phyloP scores from a whole-genome alignment of 1,140 invertebrate genomes.

The Bombus waltoni region DNA sequence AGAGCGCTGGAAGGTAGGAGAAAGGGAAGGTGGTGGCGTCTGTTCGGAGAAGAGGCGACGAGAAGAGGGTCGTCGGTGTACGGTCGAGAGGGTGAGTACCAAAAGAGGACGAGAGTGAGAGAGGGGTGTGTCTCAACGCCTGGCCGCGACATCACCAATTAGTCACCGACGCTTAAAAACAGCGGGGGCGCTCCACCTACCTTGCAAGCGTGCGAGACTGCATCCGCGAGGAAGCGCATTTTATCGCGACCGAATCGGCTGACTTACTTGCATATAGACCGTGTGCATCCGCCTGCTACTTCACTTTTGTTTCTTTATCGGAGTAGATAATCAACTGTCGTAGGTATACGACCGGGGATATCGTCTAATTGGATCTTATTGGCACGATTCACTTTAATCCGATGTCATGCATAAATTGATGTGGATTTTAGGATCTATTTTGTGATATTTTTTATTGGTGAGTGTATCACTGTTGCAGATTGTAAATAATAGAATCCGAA shows the following conservation, averaged over 20 bases:
- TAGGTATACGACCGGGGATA: constrained; percentile 11
- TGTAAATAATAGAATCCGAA: no score
- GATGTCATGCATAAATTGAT: not conserved
- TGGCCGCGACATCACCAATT: constrained; percentile 83
- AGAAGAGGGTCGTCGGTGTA: constrained; percentile 54
- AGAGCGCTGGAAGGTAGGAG: constrained; percentile 32
- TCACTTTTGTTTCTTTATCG: constrained; percentile 15
- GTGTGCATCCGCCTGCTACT: constrained; percentile 25
- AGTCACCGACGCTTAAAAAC: constrained; percentile 82
- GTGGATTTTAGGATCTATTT: not conserved
- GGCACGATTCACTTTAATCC: not conserved
- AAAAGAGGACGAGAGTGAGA: constrained; percentile 61
- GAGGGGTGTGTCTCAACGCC: constrained; percentile 79
- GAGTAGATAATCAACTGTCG: constrained; percentile 9
- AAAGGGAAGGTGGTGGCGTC: constrained; percentile 54
- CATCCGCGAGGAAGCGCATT: constrained; percentile 70
- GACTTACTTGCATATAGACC: constrained; percentile 72
- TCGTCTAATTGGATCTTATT: constrained; percentile 48
- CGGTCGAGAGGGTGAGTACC: constrained; percentile 53
- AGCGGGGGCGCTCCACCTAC: constrained; percentile 74
- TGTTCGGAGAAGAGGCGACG: constrained; percentile 53
- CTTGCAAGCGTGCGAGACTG: constrained; percentile 64
- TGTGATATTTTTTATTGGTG: not conserved
- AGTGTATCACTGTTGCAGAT: no score
- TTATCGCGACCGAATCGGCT: constrained; percentile 71